Percentiles rank a stretch among this genome's conserved stretches.
These are phyloP conservation scores for Anniella stebbinsi DNA, from an alignment of 2,797 vertebrate genomes.

Conservation along the genomic window DNA sequence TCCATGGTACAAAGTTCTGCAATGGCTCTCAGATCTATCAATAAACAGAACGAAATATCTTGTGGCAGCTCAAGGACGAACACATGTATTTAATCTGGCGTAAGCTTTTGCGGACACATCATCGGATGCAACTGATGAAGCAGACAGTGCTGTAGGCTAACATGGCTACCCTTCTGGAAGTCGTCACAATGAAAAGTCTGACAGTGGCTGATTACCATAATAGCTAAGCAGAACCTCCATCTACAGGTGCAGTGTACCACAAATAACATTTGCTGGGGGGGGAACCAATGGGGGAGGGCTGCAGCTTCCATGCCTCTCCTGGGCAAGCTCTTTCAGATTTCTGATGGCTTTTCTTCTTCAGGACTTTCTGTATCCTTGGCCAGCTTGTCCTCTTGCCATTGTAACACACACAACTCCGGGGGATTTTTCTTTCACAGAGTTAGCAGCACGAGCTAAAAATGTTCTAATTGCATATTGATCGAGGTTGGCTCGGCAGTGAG, in stretches of 20 bases:
- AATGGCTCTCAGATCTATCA: not conserved
- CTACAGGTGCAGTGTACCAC: not conserved
- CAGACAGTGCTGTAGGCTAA: no score
- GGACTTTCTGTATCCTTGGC: slow-evolving; percentile 1
- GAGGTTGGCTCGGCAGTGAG: not conserved
- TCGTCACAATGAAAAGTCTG: not conserved
- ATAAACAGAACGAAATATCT: not conserved
- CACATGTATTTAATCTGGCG: no score
- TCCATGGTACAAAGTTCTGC: not conserved
- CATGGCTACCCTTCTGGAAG: no score
- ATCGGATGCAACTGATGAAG: no score
- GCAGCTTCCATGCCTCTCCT: not conserved
- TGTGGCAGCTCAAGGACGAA: no score
- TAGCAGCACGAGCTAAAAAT: slow-evolving; percentile 35
- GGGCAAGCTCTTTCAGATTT: not conserved
- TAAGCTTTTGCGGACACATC: no score
- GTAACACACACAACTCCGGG: slow-evolving; percentile 8
- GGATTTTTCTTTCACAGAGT: slow-evolving; percentile 31
- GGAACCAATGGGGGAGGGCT: not conserved
- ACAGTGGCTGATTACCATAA: no score
- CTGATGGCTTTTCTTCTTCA: not conserved
- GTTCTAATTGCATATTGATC: slow-evolving; percentile 29
- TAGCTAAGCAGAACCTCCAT: not conserved
- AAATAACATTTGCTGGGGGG: not conserved
- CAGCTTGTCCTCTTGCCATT: not conserved